A percentile compares a stretch with the other conserved stretches of the same genome.
Conservation (phyloP, 2,113 vertebrate genomes). For the Strix uralensis region DNA sequence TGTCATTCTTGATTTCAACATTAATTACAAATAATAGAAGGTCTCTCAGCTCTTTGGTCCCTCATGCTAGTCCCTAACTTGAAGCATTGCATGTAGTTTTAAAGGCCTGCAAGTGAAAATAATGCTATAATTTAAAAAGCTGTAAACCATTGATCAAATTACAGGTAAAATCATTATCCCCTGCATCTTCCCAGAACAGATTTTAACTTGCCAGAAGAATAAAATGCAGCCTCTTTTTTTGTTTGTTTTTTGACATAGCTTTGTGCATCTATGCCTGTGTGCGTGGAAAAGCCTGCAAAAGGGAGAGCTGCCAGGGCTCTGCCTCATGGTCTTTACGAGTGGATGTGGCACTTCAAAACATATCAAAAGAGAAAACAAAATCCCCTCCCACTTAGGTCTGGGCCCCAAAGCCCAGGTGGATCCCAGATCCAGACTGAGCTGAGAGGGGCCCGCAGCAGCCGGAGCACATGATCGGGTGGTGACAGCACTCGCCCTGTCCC, state of each 20-base stretch:
- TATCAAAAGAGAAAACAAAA: neutral
- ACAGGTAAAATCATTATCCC: neutral
- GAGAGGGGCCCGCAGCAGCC: rapidly evolving
- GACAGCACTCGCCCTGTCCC: rapidly evolving
- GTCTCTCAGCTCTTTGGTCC: neutral
- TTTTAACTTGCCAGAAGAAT: neutral
- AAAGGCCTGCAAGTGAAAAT: neutral
- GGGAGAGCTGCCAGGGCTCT: neutral
- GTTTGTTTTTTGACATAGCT: neutral
- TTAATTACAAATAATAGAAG: neutral
- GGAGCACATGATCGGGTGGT: rapidly evolving
- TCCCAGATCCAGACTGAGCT: rapidly evolving
- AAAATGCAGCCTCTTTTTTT: neutral
- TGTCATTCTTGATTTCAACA: neutral
- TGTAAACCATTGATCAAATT: neutral
- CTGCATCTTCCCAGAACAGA: neutral
- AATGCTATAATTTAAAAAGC: neutral
- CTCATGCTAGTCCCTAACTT: neutral
- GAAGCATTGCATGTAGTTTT: neutral
- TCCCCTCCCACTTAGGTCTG: neutral
- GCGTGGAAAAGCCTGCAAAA: neutral
- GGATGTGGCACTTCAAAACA: neutral
- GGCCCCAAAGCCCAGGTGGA: neutral
- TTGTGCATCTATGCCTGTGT: neutral
- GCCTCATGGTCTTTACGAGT: rapidly evolving